phyloP scores from a whole-genome alignment of 1,140 invertebrate genomes.

The Cydia splendana region DNA sequence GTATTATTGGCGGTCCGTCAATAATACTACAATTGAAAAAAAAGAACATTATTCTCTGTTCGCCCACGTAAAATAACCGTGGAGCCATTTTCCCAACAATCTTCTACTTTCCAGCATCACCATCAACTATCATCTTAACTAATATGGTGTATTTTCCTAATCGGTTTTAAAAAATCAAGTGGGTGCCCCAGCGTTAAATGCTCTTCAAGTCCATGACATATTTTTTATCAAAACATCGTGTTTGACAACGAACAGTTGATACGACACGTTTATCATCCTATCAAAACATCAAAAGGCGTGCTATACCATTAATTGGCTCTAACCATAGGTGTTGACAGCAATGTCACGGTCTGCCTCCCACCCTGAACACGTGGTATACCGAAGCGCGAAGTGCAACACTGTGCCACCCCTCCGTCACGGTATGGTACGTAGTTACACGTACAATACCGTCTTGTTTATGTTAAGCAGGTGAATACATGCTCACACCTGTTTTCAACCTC shows the following conservation, averaged over 20 bases:
- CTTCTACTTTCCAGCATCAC: too few relatives aligned
- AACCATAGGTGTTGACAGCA: conserved; percentile 33
- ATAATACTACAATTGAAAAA: too few relatives aligned
- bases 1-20: too few relatives aligned
- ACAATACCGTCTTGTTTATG: background rate
- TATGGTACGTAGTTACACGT: background rate
- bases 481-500: background rate
- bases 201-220: too few relatives aligned
- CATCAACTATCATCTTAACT: too few relatives aligned
- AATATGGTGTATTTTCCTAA: too few relatives aligned
- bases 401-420: conserved; percentile 27
- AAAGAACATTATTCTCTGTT: too few relatives aligned
- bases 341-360: conserved; percentile 37
- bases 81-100: too few relatives aligned
- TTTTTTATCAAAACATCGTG: background rate
- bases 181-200: too few relatives aligned
- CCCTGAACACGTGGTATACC: conserved; percentile 49
- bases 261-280: background rate
- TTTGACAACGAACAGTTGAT: background rate
- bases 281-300: background rate
- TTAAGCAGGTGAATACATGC: background rate
- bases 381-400: conserved; percentile 43
- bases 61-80: too few relatives aligned
- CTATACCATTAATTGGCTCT: background rate
- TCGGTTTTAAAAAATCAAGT: too few relatives aligned